phyloP scores from a whole-genome alignment of 2,113 vertebrate genomes.

The Neopipo cinnamomea region DNA sequence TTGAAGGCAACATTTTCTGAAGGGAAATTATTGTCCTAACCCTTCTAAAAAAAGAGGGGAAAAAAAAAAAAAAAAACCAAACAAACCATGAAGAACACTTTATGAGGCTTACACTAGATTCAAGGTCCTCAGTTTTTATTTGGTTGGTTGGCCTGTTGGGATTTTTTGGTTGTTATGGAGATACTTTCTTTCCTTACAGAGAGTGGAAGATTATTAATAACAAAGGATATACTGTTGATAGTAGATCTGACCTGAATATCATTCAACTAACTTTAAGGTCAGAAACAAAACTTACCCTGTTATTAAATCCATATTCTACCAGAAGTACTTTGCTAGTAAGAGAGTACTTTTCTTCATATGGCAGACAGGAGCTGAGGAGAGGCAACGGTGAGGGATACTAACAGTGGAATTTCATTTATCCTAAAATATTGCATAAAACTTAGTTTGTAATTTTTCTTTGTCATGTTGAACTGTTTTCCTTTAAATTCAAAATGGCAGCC shows the following conservation, averaged over 20 bases:
- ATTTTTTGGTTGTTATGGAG: background rate
- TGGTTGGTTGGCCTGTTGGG: background rate
- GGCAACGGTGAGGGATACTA: background rate
- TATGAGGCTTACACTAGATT: background rate
- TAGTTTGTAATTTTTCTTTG: background rate
- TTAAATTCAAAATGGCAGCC: background rate
- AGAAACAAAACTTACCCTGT: background rate
- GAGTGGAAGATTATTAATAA: background rate
- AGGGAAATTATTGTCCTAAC: background rate
- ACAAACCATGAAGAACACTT: background rate
- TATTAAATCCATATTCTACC: conserved; percentile 30
- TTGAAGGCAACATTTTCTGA: background rate
- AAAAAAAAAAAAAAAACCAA: background rate
- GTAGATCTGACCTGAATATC: background rate
- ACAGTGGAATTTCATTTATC: background rate
- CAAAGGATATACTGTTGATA: background rate
- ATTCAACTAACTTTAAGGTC: background rate
- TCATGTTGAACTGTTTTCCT: background rate
- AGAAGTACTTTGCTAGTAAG: background rate
- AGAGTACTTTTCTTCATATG: background rate
- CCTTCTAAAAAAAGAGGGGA: background rate
- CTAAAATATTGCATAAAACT: background rate
- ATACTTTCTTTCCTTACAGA: background rate
- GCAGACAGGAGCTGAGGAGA: background rate
- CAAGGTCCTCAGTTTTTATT: background rate